Evolutionary conservation across 2,797 vertebrate genomes (phyloP).

Genomic region (Phylloscopus collybita): DNA sequence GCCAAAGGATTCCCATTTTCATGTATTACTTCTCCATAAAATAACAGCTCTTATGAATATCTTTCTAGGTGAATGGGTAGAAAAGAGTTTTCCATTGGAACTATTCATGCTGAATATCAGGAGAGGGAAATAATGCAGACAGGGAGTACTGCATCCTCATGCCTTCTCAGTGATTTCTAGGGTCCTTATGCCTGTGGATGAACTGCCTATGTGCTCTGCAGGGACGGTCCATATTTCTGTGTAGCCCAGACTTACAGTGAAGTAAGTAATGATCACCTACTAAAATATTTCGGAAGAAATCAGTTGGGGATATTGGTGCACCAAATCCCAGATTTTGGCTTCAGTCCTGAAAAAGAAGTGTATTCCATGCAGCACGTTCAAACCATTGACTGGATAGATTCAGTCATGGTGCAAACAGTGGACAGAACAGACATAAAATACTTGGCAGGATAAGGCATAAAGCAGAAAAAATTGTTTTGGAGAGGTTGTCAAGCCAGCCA

Average conservation of each 20-base stretch:
- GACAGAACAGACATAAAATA: neutral
- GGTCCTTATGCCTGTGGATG: fast-evolving
- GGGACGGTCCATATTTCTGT: fast-evolving
- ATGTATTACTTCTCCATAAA: neutral
- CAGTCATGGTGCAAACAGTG: neutral
- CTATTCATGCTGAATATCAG: neutral
- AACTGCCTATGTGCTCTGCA: neutral
- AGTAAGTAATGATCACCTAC: neutral
- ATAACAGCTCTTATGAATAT: neutral
- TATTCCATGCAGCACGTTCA: neutral
- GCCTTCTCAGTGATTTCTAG: neutral
- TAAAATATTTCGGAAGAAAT: neutral
- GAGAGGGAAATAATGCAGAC: neutral
- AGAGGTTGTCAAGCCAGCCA: neutral
- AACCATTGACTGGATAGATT: neutral
- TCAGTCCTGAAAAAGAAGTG: neutral
- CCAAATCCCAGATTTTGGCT: neutral
- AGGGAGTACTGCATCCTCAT: neutral
- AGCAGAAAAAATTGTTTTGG: neutral
- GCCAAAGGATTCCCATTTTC: neutral
- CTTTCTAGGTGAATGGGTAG: neutral
- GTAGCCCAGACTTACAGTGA: neutral
- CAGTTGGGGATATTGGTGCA: neutral
- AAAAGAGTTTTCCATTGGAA: neutral
- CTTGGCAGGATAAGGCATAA: neutral